phyloP scores from a whole-genome alignment of 2,888 invertebrate species.

The Agrotis segetum region DNA sequence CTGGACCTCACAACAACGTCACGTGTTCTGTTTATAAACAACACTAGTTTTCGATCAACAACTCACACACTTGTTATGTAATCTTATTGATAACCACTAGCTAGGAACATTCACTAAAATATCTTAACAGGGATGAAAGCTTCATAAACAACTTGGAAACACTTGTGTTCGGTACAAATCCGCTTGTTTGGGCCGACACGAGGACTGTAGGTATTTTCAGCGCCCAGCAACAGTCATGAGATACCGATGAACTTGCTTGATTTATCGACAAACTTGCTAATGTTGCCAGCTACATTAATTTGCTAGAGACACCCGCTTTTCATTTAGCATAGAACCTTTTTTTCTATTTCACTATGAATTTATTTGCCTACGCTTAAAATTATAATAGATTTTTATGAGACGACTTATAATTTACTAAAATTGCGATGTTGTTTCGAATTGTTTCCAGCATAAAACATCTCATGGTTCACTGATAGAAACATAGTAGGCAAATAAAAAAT shows the following conservation, averaged over 20 bases:
- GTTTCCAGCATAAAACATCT: neutral
- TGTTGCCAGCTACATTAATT: conserved; percentile 57
- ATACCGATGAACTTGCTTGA: conserved; percentile 60
- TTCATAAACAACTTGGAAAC: conserved; percentile 1
- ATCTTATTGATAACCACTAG: neutral
- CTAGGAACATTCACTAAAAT: neutral
- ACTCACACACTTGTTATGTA: neutral
- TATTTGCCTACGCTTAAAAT: conserved; percentile 24
- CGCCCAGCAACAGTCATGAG: conserved; percentile 41
- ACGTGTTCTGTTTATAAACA: neutral
- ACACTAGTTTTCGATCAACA: neutral
- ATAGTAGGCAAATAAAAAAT: conserved; percentile 20
- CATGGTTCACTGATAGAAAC: neutral
- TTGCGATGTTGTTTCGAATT: neutral
- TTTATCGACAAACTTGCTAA: conserved; percentile 61
- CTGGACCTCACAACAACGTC: neutral
- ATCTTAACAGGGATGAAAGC: conserved; percentile 1
- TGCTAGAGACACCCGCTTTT: conserved; percentile 54
- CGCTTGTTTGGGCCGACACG: conserved; percentile 21
- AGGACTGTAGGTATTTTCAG: conserved; percentile 33
- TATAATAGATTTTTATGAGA: conserved; percentile 1
- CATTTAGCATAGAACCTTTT: conserved; percentile 51
- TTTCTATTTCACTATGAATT: conserved; percentile 24
- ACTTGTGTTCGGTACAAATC: conserved; percentile 11
- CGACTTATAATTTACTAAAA: neutral